Conservation (phyloP, 2,888 invertebrate species). For the Lasioglossum zephyrum region DNA sequence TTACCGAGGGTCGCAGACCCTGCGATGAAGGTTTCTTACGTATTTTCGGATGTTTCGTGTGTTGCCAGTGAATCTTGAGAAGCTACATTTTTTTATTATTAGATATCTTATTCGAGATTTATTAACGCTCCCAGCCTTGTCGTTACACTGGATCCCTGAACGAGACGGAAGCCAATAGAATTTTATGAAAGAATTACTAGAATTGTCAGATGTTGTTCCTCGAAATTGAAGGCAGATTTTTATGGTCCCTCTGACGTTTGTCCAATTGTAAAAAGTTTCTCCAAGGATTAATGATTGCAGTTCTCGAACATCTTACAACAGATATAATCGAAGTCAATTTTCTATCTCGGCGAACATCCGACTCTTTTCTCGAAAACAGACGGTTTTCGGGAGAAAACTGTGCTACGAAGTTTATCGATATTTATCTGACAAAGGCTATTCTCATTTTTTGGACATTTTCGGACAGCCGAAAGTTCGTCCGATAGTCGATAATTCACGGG, state of each 20-base stretch:
- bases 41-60: neutral
- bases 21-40: too few species aligned
- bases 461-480: neutral
- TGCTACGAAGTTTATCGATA: neutral
- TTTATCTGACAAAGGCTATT: neutral
- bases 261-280: neutral
- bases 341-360: neutral
- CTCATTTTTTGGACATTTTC: conserved; percentile 3
- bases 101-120: neutral
- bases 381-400: neutral
- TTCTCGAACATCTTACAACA: neutral
- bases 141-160: neutral
- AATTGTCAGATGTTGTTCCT: neutral
- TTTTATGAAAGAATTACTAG: neutral
- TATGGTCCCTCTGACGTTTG: neutral
- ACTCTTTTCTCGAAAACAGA: neutral
- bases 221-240: neutral
- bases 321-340: neutral
- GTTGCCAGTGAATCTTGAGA: neutral
- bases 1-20: neutral
- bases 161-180: neutral
- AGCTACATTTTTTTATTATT: neutral
- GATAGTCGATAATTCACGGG: neutral
- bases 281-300: neutral
- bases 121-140: too few species aligned